Evolutionary conservation across 1,140 invertebrate species (phyloP).

Genomic region (Colletes latitarsis): DNA sequence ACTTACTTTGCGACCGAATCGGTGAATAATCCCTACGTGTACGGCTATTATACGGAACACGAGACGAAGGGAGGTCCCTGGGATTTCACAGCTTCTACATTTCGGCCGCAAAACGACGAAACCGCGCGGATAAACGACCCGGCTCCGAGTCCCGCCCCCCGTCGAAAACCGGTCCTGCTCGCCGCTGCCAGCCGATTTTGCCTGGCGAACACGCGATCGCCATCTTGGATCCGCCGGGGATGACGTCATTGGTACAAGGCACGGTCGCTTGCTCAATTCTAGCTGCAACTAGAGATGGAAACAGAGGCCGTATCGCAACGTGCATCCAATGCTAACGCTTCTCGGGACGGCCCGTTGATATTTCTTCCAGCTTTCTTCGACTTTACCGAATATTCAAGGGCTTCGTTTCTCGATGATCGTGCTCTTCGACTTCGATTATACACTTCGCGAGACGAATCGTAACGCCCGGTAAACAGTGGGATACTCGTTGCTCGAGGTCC

Average conservation of each 20-base stretch:
- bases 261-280: constrained; percentile 53
- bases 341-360: constrained; percentile 2
- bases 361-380: background rate
- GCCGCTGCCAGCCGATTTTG: constrained; percentile 69
- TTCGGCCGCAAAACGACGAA: constrained; percentile 61
- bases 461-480: background rate
- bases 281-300: constrained; percentile 34
- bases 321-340: background rate
- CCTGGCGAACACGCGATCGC: constrained; percentile 67
- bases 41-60: constrained; percentile 21
- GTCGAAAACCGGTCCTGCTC: constrained; percentile 71
- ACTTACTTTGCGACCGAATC: background rate
- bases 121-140: constrained; percentile 47
- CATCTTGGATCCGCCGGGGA: constrained; percentile 69
- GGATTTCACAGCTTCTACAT: constrained; percentile 51
- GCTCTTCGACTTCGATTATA: too few species aligned
- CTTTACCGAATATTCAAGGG: background rate
- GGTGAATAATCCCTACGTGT: constrained; percentile 5
- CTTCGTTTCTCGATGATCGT: background rate
- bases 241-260: constrained; percentile 73
- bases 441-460: too few species aligned
- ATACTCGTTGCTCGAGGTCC: background rate
- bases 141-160: constrained; percentile 26
- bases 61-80: constrained; percentile 13
- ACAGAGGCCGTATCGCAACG: background rate